Evolutionary conservation across 2,797 vertebrate genomes (phyloP).

Genomic region (Amblyraja radiata): DNA sequence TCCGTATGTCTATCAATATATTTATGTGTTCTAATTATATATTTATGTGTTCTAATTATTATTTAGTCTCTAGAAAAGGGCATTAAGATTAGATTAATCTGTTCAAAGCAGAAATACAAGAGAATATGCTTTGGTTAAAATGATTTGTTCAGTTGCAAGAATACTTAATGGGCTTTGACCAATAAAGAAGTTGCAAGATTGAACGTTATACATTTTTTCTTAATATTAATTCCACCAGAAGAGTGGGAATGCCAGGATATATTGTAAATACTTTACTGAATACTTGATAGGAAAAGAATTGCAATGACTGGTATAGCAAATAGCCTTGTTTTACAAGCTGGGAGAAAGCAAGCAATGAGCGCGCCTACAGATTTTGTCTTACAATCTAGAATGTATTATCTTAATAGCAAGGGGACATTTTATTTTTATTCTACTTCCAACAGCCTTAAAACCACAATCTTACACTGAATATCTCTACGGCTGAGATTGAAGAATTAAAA

Average conservation of each 20-base stretch:
- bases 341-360: background rate
- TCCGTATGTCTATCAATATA: slow-evolving; percentile 6
- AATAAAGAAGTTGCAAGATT: background rate
- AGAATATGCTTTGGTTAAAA: background rate
- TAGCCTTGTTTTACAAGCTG: background rate
- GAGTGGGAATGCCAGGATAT: background rate
- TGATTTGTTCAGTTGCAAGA: background rate
- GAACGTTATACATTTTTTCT: background rate
- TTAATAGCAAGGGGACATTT: background rate
- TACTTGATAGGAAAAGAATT: background rate
- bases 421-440: background rate
- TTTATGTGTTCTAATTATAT: too few species aligned
- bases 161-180: background rate
- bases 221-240: background rate
- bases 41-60: background rate
- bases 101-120: background rate
- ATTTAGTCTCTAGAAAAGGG: background rate
- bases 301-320: background rate
- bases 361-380: background rate
- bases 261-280: background rate
- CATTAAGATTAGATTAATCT: background rate
- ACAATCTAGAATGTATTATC: background rate
- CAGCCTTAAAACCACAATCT: background rate
- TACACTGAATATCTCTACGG: background rate
- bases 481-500: background rate